Conservation (phyloP, 92 coral and sea anemone genomes). For the Paramuricea clavata region DNA sequence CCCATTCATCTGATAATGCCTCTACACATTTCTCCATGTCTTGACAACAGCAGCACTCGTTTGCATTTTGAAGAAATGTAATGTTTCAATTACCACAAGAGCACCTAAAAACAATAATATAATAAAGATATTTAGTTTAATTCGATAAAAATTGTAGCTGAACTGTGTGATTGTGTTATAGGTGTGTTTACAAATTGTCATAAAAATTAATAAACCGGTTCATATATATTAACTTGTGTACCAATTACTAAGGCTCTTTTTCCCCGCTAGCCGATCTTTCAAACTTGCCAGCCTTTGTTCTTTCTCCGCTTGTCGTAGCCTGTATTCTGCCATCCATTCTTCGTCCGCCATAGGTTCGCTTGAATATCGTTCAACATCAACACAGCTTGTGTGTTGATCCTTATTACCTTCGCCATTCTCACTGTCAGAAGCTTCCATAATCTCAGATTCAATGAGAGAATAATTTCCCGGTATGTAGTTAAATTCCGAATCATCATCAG, state of each 20-base stretch:
- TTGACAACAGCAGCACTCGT: too few species aligned
- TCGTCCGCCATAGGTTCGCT: too few species aligned
- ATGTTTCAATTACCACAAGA: too few species aligned
- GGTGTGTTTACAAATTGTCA: not conserved
- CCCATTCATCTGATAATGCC: not conserved
- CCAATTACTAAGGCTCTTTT: conserved; percentile 45
- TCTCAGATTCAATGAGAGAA: not conserved
- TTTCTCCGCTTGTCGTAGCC: conserved; percentile 30
- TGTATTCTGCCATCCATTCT: too few species aligned
- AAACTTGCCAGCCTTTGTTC: conserved; percentile 18
- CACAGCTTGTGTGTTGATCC: conserved; percentile 6
- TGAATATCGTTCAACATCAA: conserved; percentile 28
- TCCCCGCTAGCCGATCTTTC: conserved; percentile 40
- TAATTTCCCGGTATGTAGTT: conserved; percentile 33
- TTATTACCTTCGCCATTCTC: not conserved
- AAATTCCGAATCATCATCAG: conserved; percentile 45
- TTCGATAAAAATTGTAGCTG: too few species aligned
- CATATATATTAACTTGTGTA: not conserved
- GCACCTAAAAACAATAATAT: too few species aligned
- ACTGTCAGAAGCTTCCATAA: conserved; percentile 6
- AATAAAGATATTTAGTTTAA: too few species aligned
- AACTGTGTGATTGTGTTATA: not conserved
- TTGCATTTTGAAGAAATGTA: too few species aligned
- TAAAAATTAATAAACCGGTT: not conserved
- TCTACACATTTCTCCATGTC: not conserved